These are phyloP conservation scores for Nipponacmea schrenckii DNA, from an alignment of 2,888 invertebrate genomes.

Conservation along the genomic window DNA sequence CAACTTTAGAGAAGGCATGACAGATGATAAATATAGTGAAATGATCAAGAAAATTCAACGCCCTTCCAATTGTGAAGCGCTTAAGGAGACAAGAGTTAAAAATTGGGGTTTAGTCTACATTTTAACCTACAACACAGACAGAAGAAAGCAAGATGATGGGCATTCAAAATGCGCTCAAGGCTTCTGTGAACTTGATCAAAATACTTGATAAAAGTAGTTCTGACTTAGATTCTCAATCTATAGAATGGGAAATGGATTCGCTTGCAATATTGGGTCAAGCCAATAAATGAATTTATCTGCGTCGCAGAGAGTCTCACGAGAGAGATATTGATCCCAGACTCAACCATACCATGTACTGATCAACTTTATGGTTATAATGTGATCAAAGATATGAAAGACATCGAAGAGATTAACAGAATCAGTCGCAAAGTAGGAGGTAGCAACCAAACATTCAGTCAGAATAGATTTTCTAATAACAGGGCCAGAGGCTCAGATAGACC, in stretches of 20 bases:
- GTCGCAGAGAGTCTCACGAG: not conserved
- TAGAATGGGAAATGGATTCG: not conserved
- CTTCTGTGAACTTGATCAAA: not conserved
- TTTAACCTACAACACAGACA: not conserved
- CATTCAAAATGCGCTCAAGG: not conserved
- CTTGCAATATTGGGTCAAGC: not conserved
- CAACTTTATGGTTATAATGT: not conserved
- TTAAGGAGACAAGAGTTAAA: not conserved
- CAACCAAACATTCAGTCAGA: not conserved
- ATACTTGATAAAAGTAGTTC: not conserved
- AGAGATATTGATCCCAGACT: not conserved
- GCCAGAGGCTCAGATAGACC: not conserved
- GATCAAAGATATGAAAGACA: no score
- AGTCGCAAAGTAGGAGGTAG: not conserved
- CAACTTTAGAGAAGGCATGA: constrained; percentile 13
- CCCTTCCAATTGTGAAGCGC: not conserved
- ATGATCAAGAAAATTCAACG: constrained; percentile 4
- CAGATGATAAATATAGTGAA: constrained; percentile 10
- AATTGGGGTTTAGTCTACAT: not conserved
- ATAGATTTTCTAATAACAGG: not conserved
- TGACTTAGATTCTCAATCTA: not conserved
- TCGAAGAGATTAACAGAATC: not conserved
- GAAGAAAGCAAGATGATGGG: not conserved
- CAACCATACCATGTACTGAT: not conserved
- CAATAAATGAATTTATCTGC: not conserved